Percentiles rank a stretch among this genome's conserved stretches.
Conservation (phyloP, 1,140 invertebrate genomes). For the Eupristina koningsbergeri region DNA sequence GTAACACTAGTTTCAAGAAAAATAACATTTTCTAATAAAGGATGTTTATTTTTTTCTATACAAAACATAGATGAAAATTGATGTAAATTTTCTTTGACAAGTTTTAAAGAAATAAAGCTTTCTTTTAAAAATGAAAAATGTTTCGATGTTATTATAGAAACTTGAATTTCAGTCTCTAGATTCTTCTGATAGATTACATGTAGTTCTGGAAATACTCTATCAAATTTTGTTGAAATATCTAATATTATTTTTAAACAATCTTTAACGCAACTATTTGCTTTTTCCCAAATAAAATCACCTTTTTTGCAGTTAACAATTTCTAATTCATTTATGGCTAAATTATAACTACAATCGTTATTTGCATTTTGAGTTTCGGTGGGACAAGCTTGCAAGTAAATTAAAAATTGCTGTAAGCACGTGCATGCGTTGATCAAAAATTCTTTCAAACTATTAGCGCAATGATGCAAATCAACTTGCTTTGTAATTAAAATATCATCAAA, state of each 20-base stretch:
- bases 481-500: slow-evolving; percentile 42
- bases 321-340: slow-evolving; percentile 62
- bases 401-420: slow-evolving; percentile 76
- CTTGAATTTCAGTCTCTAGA: slow-evolving; percentile 55
- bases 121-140: slow-evolving; percentile 61
- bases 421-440: slow-evolving; percentile 72
- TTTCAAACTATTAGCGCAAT: slow-evolving; percentile 65
- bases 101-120: slow-evolving; percentile 60
- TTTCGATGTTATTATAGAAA: slow-evolving; percentile 67
- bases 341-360: slow-evolving; percentile 54
- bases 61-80: slow-evolving; percentile 67
- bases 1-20: slow-evolving; percentile 58
- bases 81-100: slow-evolving; percentile 62
- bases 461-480: slow-evolving; percentile 55
- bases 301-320: slow-evolving; percentile 73
- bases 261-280: slow-evolving; percentile 68
- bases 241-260: slow-evolving; percentile 51
- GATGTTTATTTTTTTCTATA: slow-evolving; percentile 62
- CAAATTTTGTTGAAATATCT: slow-evolving; percentile 68
- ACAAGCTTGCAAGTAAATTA: slow-evolving; percentile 76
- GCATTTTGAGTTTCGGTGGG: slow-evolving; percentile 72
- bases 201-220: slow-evolving; percentile 66
- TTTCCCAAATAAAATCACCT: slow-evolving; percentile 72
- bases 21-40: slow-evolving; percentile 59
- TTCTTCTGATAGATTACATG: slow-evolving; percentile 59